These are phyloP conservation scores for Siphonodentalium dalli DNA, from an alignment of 2,888 invertebrate genomes.

Conservation along the genomic window DNA sequence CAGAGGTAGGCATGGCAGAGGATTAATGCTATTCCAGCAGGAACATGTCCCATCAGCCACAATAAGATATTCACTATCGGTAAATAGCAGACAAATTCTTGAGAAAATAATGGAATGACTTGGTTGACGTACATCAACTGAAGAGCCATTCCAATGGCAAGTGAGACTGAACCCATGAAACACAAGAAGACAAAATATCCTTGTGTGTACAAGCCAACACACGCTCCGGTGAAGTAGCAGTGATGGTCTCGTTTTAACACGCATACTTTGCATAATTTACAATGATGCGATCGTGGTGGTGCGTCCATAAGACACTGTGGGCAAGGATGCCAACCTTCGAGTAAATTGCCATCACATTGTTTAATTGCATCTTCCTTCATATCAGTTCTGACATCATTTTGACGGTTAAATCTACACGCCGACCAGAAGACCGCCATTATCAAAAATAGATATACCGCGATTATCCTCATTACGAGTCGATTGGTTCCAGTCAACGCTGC, in stretches of 20 bases:
- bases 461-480: conserved; percentile 10
- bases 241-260: conserved; percentile 65
- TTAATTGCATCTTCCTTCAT: no score
- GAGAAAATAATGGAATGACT: conserved; percentile 34
- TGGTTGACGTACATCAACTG: conserved; percentile 44
- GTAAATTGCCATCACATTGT: background rate
- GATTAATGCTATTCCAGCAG: conserved; percentile 33
- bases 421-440: conserved; percentile 38
- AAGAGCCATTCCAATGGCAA: conserved; percentile 31
- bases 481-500: conserved; percentile 27
- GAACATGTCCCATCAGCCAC: conserved; percentile 38
- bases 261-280: conserved; percentile 62
- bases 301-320: conserved; percentile 23
- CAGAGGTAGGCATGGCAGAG: conserved; percentile 36
- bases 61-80: conserved; percentile 37
- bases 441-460: conserved; percentile 25
- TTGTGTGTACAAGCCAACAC: conserved; percentile 65
- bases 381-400: no score
- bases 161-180: conserved; percentile 42
- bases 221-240: conserved; percentile 63
- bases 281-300: conserved; percentile 61
- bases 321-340: background rate
- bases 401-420: no score
- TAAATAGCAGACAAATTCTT: conserved; percentile 37
- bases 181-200: conserved; percentile 64